Evolutionary conservation across 1,140 invertebrate species (phyloP), one percentile per base, ranked within the genome.

Genomic region (Polypedilum pembai): DNA sequence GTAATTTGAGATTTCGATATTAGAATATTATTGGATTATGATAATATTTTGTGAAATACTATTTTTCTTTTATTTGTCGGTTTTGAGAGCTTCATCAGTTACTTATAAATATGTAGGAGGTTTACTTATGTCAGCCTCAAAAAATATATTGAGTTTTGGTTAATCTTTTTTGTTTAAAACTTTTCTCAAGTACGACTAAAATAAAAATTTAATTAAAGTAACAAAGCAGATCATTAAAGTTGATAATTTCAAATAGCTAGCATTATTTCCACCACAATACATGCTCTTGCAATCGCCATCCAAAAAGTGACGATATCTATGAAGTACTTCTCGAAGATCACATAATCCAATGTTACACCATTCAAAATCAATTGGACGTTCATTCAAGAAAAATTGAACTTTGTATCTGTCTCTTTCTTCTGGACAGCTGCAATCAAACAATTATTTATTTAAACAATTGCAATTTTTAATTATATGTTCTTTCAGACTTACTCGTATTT

Each of bases 371-470:
- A 89, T 82, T 3, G 87, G 85, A 40, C 83, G 82, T 79, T 88
- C 87, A 77, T 89, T 89, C 40, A 87, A 81, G 74, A 88, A 83
- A 80, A 89, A 88, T 63, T 88, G 83, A 0, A 87, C 86, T 80
- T 87, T 86, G 77, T 87, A 83, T 74, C 81, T 79, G 7, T 88
- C 86, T 40, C 84, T 78, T 73, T 82, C 80, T 15, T 83, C 79
- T 0, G 78, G 76, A 77, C 88, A 89, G 78, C 86, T 87, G 78
- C 17, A 82, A 81, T 45, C 12, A 75, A 41, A 18, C 65, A 45
- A 15, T 74, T 8, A 74, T 69, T 21, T 74, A 72, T 10, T 69
- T 33, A 65, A 24, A 66, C 72, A 73, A 24, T 65, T 75, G 75
- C 15, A 45, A 73, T 75, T 21, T 15, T 40, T 7, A 17, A 73